These are phyloP conservation scores for Borostomias antarcticus DNA, from an alignment of 2,797 vertebrate genomes.

Conservation along the genomic window DNA sequence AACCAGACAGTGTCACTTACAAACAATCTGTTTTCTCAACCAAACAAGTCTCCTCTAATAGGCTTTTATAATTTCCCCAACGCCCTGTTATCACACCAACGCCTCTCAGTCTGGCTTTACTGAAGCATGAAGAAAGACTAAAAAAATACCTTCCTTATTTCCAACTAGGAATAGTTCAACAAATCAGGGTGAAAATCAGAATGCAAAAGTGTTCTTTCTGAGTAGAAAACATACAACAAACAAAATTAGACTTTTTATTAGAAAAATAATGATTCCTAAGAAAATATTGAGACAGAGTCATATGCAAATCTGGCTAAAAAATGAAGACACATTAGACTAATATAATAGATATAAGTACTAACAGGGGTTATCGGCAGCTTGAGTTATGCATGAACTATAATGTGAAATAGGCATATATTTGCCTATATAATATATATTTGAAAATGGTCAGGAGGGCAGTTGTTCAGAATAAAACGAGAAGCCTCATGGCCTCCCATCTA, in stretches of 20 bases:
- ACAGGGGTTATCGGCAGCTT: slow-evolving; percentile 59
- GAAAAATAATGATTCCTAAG: slow-evolving; percentile 60
- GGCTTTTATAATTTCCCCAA: too few species aligned
- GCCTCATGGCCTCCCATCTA: slow-evolving; percentile 43
- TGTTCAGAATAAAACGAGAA: slow-evolving; percentile 38
- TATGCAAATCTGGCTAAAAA: slow-evolving; percentile 58
- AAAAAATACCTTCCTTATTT: background rate
- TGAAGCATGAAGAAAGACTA: slow-evolving; percentile 9
- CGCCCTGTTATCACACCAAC: background rate
- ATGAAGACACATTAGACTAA: slow-evolving; percentile 49
- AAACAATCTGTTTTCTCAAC: too few species aligned
- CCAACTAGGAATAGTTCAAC: background rate
- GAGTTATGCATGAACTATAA: slow-evolving; percentile 60
- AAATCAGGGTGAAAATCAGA: slow-evolving; percentile 12
- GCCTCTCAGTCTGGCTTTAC: background rate
- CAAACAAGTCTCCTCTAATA: too few species aligned
- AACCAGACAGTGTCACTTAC: too few species aligned
- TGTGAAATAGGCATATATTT: slow-evolving; percentile 57
- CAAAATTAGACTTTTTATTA: slow-evolving; percentile 57
- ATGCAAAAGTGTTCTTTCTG: slow-evolving; percentile 58
- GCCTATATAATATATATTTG: too few species aligned
- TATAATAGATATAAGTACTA: too few species aligned
- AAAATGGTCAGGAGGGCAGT: slow-evolving; percentile 49
- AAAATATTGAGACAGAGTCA: slow-evolving; percentile 48
- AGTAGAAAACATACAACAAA: too few species aligned